These are phyloP conservation scores for Theretra japonica DNA, from an alignment of 2,888 invertebrate genomes.

Conservation along the genomic window DNA sequence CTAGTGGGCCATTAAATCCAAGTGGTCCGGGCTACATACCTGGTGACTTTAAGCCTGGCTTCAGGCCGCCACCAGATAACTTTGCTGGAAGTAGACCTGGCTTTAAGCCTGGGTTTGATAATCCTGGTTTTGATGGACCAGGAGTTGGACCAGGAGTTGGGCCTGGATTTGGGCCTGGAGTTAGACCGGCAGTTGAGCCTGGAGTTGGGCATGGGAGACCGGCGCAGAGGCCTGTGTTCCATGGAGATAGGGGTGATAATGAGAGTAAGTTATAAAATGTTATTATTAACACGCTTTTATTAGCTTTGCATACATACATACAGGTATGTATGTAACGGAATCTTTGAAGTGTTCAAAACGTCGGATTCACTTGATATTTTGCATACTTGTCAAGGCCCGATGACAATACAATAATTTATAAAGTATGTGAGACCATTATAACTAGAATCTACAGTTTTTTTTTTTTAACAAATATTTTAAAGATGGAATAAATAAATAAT, in stretches of 20 bases:
- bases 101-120: conserved; percentile 40
- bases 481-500: too few relatives aligned
- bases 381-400: too few relatives aligned
- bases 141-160: conserved; percentile 20
- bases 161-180: conserved; percentile 31
- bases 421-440: too few relatives aligned
- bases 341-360: too few relatives aligned
- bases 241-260: conserved; percentile 57
- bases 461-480: too few relatives aligned
- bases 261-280: conserved; percentile 56
- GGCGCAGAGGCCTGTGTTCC: conserved; percentile 49
- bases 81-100: conserved; percentile 39
- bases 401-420: too few relatives aligned
- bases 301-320: too few relatives aligned
- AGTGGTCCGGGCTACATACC: conserved; percentile 34
- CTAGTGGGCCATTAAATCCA: background rate
- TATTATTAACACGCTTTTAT: too few relatives aligned
- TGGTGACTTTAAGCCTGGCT: conserved; percentile 43
- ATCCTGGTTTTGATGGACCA: conserved; percentile 40
- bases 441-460: too few relatives aligned
- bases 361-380: too few relatives aligned
- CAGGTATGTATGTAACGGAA: too few relatives aligned
- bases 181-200: conserved; percentile 35
- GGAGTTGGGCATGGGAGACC: conserved; percentile 31
- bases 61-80: conserved; percentile 41